Evolutionary conservation across 2,888 invertebrate genomes (phyloP).

Genomic region (Augochlorella aurata): DNA sequence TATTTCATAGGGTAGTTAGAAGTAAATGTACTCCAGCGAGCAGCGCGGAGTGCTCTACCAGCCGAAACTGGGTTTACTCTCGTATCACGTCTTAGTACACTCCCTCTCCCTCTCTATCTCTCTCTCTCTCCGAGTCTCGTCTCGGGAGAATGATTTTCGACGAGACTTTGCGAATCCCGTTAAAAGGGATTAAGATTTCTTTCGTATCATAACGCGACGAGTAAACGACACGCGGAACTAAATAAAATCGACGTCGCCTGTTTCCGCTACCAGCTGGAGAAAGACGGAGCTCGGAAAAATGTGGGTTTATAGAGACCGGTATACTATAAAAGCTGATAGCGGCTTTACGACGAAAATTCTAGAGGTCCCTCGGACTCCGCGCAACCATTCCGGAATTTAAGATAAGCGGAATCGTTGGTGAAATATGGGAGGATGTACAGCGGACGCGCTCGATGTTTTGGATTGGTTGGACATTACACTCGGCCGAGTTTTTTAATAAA

Average conservation of each 20-base stretch:
- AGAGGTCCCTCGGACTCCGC: conserved; percentile 2
- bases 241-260: neutral
- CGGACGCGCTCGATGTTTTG: neutral
- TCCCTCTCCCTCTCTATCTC: neutral
- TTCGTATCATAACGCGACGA: neutral
- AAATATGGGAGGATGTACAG: conserved; percentile 6
- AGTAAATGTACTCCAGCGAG: conserved; percentile 3
- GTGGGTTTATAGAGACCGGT: conserved; percentile 15
- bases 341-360: conserved; percentile 28
- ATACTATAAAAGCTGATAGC: conserved; percentile 17
- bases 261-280: neutral
- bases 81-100: neutral
- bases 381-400: conserved; percentile 7
- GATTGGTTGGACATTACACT: neutral
- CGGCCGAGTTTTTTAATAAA: neutral
- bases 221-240: neutral
- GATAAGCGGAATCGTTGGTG: conserved; percentile 25
- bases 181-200: neutral
- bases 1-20: conserved; percentile 29
- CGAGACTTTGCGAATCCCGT: neutral
- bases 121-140: neutral
- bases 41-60: neutral
- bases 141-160: conserved; percentile 15
- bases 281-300: conserved; percentile 6
- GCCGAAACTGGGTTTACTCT: conserved; percentile 31